These are phyloP conservation scores for Alloscopus bannaensis DNA, from an alignment of 2,888 invertebrate genomes.

Conservation along the genomic window DNA sequence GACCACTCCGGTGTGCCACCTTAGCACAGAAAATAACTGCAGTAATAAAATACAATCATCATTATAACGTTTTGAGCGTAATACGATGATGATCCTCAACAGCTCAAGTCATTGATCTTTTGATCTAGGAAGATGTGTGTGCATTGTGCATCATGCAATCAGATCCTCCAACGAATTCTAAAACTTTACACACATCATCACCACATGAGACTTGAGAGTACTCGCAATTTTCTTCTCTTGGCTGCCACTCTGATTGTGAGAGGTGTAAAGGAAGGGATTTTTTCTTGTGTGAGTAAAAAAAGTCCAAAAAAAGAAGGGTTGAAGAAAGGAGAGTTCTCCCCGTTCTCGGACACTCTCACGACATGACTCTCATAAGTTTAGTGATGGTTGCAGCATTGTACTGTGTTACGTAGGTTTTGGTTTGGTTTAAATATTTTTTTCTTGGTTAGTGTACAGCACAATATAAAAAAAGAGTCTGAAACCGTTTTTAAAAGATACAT, in stretches of 20 bases:
- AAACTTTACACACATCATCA: no score
- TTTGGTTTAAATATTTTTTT: no score
- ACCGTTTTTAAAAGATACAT: constrained; percentile 6
- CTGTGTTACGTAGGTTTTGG: no score
- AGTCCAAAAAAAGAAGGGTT: no score
- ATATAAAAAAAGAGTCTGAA: background rate
- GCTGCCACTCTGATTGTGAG: no score
- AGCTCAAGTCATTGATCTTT: constrained; percentile 57
- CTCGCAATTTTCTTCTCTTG: background rate
- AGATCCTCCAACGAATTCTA: constrained; percentile 22
- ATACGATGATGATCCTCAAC: constrained; percentile 20
- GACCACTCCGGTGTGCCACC: background rate
- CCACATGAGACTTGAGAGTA: background rate
- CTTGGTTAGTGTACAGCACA: no score
- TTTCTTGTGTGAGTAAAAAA: background rate
- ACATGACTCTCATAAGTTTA: no score
- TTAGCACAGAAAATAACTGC: constrained; percentile 41
- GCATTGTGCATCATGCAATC: no score
- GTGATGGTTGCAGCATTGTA: no score
- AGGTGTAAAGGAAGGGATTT: no score
- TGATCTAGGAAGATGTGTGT: constrained; percentile 50
- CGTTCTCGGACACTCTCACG: constrained; percentile 19
- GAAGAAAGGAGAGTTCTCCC: no score
- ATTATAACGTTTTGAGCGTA: constrained; percentile 44
- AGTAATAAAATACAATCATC: constrained; percentile 50